A percentile compares a stretch with the other conserved stretches of the same genome.
These are phyloP conservation scores for Melanotaenia duboulayi DNA, from an alignment of 2,113 vertebrate species.

Conservation along the genomic window DNA sequence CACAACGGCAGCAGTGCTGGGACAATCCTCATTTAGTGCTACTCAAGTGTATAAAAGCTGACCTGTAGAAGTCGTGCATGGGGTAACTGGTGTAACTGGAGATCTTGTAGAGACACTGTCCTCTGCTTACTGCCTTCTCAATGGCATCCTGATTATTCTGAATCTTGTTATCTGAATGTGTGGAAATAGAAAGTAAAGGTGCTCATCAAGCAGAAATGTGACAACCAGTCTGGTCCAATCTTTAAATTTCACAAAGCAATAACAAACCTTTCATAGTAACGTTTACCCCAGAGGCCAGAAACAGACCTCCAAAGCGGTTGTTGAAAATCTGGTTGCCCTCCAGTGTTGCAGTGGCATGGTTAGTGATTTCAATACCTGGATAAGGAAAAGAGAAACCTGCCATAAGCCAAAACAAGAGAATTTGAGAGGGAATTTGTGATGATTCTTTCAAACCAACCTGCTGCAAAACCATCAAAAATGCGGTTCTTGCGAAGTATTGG, in stretches of 20 bases:
- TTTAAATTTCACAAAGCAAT: not conserved
- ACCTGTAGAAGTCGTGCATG: conserved; percentile 99
- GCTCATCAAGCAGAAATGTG: not conserved
- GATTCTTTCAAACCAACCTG: conserved; percentile 83
- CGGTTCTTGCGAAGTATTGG: conserved; percentile 97
- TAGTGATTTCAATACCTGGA: conserved; percentile 98
- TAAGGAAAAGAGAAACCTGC: not conserved
- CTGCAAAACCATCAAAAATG: conserved; percentile 99
- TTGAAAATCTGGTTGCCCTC: conserved; percentile 99
- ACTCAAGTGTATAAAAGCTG: conserved; percentile 35
- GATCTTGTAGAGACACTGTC: conserved; percentile 99
- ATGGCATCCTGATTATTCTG: conserved; percentile 99
- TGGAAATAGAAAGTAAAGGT: not conserved
- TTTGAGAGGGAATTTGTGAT: not conserved
- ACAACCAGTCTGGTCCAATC: no score
- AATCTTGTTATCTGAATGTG: conserved; percentile 95
- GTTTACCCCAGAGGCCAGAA: conserved; percentile 98
- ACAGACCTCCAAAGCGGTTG: conserved; percentile 98
- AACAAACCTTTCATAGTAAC: conserved; percentile 98
- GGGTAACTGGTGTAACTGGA: conserved; percentile 99
- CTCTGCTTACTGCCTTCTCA: conserved; percentile 98
- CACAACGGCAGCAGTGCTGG: no score
- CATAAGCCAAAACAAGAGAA: conserved; percentile 2
- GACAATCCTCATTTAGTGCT: not conserved
- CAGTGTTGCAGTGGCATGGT: conserved; percentile 97